Conservation (phyloP, 2,888 invertebrate species). For the Pteria penguin region DNA sequence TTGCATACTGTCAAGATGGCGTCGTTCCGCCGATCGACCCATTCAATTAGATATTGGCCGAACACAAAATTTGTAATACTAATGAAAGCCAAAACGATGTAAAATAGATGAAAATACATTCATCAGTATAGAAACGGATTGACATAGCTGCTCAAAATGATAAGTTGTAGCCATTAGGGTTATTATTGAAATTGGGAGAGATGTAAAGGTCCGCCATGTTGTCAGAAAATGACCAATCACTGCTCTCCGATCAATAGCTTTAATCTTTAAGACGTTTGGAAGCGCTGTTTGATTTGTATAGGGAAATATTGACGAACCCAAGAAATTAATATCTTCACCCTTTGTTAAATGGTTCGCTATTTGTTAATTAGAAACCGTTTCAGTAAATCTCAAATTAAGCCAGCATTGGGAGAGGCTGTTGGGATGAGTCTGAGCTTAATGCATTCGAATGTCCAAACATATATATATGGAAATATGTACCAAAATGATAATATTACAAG, state of each 20-base stretch:
- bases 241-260: not conserved
- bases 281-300: not conserved
- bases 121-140: slow-evolving; percentile 28
- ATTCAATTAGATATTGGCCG: not conserved
- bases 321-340: not conserved
- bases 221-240: not conserved
- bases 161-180: slow-evolving; percentile 35
- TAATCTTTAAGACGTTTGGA: not conserved
- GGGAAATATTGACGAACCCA: not conserved
- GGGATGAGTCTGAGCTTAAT: too few relatives aligned
- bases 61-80: not conserved
- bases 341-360: not conserved
- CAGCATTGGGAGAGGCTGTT: too few relatives aligned
- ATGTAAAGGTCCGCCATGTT: slow-evolving; percentile 18
- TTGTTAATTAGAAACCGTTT: not conserved
- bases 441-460: too few relatives aligned
- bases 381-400: too few relatives aligned
- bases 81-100: slow-evolving; percentile 30
- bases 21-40: not conserved
- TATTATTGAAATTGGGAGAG: slow-evolving; percentile 36
- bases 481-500: too few relatives aligned
- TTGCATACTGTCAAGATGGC: not conserved
- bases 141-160: slow-evolving; percentile 37
- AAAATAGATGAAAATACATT: slow-evolving; percentile 45
- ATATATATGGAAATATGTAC: too few relatives aligned